phyloP scores from a whole-genome alignment of 2,888 invertebrate species.

The Antheraea yamamai region DNA sequence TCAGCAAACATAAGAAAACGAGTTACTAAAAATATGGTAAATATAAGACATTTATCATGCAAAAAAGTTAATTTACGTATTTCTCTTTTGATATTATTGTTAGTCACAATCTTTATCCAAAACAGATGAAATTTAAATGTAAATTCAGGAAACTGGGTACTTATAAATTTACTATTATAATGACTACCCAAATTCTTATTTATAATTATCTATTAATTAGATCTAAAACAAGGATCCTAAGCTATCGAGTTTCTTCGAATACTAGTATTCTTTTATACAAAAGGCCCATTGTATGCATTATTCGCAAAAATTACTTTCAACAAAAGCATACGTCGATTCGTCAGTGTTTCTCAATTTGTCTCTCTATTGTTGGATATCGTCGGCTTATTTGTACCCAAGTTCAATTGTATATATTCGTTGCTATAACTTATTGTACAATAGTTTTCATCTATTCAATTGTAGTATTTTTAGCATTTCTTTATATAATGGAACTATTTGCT shows the following conservation, averaged over 20 bases:
- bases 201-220: background rate
- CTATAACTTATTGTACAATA: slow-evolving; percentile 26
- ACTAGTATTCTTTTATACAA: slow-evolving; percentile 13
- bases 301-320: slow-evolving; percentile 59
- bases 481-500: slow-evolving; percentile 4
- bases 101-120: too few species aligned
- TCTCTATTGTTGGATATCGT: slow-evolving; percentile 56
- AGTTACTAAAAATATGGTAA: too few species aligned
- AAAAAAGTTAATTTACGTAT: too few species aligned
- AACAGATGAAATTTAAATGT: too few species aligned
- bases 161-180: background rate
- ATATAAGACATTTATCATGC: too few species aligned
- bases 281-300: slow-evolving; percentile 49
- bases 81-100: too few species aligned
- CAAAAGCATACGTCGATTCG: slow-evolving; percentile 61
- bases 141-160: too few species aligned
- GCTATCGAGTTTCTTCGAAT: slow-evolving; percentile 17
- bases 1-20: too few species aligned
- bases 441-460: slow-evolving; percentile 28
- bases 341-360: slow-evolving; percentile 65
- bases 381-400: slow-evolving; percentile 52
- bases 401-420: slow-evolving; percentile 41
- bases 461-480: slow-evolving; percentile 24
- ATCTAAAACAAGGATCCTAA: background rate
- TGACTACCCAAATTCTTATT: background rate